Base-by-base conservation (phyloP, 1,140 invertebrate genomes). In the Lerema accius region DNA sequence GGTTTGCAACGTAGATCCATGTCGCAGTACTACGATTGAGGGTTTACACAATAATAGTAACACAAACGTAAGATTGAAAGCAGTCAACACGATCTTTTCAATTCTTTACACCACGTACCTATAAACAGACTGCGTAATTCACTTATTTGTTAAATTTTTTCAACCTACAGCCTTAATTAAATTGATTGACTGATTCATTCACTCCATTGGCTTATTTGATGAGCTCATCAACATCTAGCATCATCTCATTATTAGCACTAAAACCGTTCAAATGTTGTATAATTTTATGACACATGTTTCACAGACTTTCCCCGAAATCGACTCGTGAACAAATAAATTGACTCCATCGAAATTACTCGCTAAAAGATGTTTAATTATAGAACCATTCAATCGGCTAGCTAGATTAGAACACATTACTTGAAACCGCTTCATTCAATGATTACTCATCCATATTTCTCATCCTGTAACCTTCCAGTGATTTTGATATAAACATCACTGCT, bases 371-470 rank as follows among this genome's bases (percentile, higher is more conserved):
- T 67, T 55, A 67, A 61, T 67, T 61, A 58, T 61, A 39, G 28
- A 48, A 9, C 55, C 65, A 50, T 45, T 55, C 43, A 39, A 61
- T 51, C 51, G 63, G 16, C 43, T 26, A 35, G 43, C 51, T 37
- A 50, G 63, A 70, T 67, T 67, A 70, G 55, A 51, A 42, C 53
- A 66, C 65, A 65, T 71, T 65, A 69, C 9, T 48, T 19, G 37
- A 50, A 60, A 56, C 59, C 59, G 59, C 67, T 67, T 72, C 62
- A 62, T 55, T 68, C 58, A 46, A 50, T 68, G 35, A 45, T 48
- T 62, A 16, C 39, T 10, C 28, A 3, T 10, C 19, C 39, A 53
- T 53, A 11, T 53, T 53, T 53, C 39, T 13, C 28, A 15, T 26
- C 28, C 4, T 23, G 19, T 23, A 23, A 23, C 19, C 2, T 23